A percentile compares a stretch with the other conserved stretches of the same genome.
Conservation (phyloP, 37 sponge, comb jelly and placozoan genomes). For the Agelas oroides region DNA sequence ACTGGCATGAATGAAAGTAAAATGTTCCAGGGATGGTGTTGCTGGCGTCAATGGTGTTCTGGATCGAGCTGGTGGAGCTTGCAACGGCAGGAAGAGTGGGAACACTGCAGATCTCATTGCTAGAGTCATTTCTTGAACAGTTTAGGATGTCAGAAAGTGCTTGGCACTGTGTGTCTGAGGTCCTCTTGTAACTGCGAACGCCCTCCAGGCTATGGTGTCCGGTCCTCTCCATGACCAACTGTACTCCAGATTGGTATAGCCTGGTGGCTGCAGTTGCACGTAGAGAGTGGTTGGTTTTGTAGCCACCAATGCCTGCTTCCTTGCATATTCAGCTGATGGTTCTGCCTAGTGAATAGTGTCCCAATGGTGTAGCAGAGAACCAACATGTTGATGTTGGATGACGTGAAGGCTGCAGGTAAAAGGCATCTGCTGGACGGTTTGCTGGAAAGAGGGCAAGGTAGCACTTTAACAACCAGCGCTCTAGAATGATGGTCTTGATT, state of each 20-base stretch:
- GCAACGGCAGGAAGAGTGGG: too few species aligned
- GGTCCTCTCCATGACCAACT: conserved; percentile 10
- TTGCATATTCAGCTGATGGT: neutral
- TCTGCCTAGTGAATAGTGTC: neutral
- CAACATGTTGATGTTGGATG: neutral
- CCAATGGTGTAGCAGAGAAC: neutral
- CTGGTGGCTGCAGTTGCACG: too few species aligned
- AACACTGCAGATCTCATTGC: too few species aligned
- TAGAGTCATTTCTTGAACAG: too few species aligned
- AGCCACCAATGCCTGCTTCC: neutral
- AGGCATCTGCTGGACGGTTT: neutral
- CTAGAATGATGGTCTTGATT: neutral
- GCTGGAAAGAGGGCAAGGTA: neutral
- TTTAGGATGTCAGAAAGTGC: too few species aligned
- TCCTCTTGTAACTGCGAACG: too few species aligned
- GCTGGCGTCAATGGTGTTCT: too few species aligned
- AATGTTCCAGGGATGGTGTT: too few species aligned
- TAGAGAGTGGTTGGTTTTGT: conserved; percentile 14
- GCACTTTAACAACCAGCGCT: neutral
- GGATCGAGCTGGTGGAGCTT: too few species aligned
- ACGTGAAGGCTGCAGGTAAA: conserved; percentile 3
- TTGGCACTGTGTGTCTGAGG: too few species aligned
- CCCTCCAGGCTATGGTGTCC: neutral
- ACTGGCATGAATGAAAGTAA: too few species aligned
- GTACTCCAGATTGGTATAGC: neutral